Conservation (phyloP, 2,797 vertebrate species). For the Chanos chanos region DNA sequence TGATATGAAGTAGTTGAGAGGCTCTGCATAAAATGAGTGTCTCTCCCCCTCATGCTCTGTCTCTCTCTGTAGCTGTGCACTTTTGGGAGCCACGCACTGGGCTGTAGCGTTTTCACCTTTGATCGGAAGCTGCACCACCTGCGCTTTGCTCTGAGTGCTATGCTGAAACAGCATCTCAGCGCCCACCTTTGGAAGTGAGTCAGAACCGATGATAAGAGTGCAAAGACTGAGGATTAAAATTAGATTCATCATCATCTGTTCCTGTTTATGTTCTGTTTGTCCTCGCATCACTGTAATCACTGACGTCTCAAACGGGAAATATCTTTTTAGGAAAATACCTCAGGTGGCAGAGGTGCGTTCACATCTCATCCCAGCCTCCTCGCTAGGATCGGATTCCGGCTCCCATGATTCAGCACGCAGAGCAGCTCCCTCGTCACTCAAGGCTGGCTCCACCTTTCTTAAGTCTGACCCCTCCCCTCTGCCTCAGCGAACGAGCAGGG, state of each 20-base stretch:
- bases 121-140: constrained; percentile 82
- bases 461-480: constrained; percentile 53
- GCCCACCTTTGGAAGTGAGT: constrained; percentile 84
- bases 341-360: constrained; percentile 70
- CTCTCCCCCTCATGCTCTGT: no score
- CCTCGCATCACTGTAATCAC: no score
- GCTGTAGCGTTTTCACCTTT: constrained; percentile 82
- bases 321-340: constrained; percentile 78
- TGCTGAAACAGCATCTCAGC: constrained; percentile 83
- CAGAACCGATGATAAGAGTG: no score
- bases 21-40: not conserved
- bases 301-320: no score
- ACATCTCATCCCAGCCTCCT: constrained; percentile 40
- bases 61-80: constrained; percentile 74
- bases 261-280: no score
- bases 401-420: constrained; percentile 50
- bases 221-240: not conserved
- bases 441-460: constrained; percentile 41
- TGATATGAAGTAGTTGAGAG: no score
- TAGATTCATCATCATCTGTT: not conserved
- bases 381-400: constrained; percentile 27
- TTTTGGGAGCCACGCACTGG: constrained; percentile 82
- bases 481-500: constrained; percentile 28
- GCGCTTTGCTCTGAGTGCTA: constrained; percentile 81
- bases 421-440: constrained; percentile 28